phyloP scores from a whole-genome alignment of 2,113 vertebrate genomes.

The Platysternon megacephalum region DNA sequence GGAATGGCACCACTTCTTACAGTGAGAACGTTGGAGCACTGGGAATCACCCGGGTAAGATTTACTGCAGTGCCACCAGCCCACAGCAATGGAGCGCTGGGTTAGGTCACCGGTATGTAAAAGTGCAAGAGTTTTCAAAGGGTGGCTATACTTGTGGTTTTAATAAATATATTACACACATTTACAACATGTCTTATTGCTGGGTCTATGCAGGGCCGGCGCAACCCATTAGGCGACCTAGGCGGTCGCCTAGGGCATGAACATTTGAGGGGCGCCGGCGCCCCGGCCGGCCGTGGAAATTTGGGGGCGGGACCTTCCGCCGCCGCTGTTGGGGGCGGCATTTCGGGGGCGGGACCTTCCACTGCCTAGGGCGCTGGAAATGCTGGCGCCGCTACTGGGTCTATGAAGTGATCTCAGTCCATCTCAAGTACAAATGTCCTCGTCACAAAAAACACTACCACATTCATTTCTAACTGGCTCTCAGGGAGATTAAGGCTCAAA shows the following conservation, averaged over 20 bases:
- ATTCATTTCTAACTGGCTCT: background rate
- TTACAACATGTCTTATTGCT: background rate
- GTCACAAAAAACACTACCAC: too few species aligned
- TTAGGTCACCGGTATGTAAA: background rate
- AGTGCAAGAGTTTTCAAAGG: rapidly evolving
- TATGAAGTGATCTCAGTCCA: background rate
- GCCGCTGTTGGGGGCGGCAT: too few species aligned
- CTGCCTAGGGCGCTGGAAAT: too few species aligned
- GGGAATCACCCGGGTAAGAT: conserved; percentile 92
- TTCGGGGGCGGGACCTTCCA: too few species aligned
- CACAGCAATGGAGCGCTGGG: too few species aligned
- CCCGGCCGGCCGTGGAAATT: too few species aligned
- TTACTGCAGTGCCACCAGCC: rapidly evolving
- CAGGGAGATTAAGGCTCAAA: rapidly evolving
- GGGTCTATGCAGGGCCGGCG: too few species aligned
- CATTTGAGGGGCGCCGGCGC: too few species aligned
- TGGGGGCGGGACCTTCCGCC: too few species aligned
- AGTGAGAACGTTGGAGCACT: conserved; percentile 94
- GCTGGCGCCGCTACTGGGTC: too few species aligned
- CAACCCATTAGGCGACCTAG: too few species aligned
- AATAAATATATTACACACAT: rapidly evolving
- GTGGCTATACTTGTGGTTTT: background rate
- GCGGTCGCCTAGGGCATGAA: too few species aligned
- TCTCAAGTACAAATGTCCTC: background rate
- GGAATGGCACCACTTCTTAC: conserved; percentile 95